Evolutionary conservation across 2,888 invertebrate species (phyloP), one percentile per base, ranked within the genome.

Genomic region (Nomada flava): DNA sequence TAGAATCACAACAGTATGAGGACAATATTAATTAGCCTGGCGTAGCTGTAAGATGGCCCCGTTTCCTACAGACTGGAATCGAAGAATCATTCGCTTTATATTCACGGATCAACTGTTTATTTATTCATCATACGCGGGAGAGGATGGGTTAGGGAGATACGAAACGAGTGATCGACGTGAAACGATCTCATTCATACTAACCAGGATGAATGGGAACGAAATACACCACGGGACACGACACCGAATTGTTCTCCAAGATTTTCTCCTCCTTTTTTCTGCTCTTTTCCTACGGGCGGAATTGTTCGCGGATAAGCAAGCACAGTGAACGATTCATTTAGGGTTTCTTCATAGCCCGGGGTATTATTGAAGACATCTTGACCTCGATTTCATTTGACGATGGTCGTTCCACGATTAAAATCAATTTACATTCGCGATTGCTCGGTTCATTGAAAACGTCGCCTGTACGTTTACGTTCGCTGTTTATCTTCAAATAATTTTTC

Each of bases 161-260:
- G 83, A 70, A 85, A 73, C 83, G 87, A 79, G 83, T 85, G 88
- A 89, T 88, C 86, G 85, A 86, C 85, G 81, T 89, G 83, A 89
- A 89, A 89, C 89, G 88, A 88, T 86, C 88, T 89, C 89, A 89
- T 89, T 89, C 89, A 89, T 89, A 71, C 85, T 77, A 77, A 70
- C 70, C 63, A 53, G 70, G 72, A 78, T 89, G 86, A 88, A 88
- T 88, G 89, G 81, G 77, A 79, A 77, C 73, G 82, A 78, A 85
- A 88, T 72, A 74, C 68, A 69, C 77, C 69, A 50, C 68, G 70
- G 67, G 81, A 87, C 74, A 63, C 83, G 72, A 64, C 63, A 73
- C 63, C 74, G 82, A 69, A 76, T 75, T 73, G 83, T 71, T 65
- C 59, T 23, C 50, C 9, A 50, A 42, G 42, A 76, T 74, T 69